Conservation (phyloP, 2,797 vertebrate species). For the Naso thynnoides region DNA sequence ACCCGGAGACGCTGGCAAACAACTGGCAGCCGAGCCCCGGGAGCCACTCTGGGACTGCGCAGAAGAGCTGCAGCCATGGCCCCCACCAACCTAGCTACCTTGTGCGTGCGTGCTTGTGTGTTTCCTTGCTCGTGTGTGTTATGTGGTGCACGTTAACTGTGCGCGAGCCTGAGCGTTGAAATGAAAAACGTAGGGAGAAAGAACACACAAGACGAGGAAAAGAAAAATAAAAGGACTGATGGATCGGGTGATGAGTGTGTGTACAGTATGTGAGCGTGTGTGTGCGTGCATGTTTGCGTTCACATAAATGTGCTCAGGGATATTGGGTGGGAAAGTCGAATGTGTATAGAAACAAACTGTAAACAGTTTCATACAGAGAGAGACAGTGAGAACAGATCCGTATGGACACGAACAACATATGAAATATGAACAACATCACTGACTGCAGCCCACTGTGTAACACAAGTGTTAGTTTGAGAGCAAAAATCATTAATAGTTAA, state of each 20-base stretch:
- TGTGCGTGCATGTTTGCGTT: conserved; percentile 33
- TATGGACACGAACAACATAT: conserved; percentile 59
- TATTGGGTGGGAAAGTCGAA: conserved; percentile 69
- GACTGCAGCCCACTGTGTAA: conserved; percentile 65
- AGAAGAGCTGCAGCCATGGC: conserved; percentile 80
- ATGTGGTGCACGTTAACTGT: conserved; percentile 47
- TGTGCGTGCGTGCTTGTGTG: conserved; percentile 53
- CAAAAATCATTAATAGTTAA: conserved; percentile 78
- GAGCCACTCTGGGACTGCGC: conserved; percentile 93
- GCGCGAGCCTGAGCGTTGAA: conserved; percentile 38
- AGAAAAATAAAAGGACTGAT: conserved; percentile 44
- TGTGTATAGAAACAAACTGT: conserved; percentile 44
- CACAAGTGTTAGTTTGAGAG: conserved; percentile 69
- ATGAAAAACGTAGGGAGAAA: conserved; percentile 52
- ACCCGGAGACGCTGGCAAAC: conserved; percentile 98
- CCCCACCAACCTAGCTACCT: conserved; percentile 81
- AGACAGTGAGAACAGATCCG: conserved; percentile 52
- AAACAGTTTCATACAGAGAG: conserved; percentile 54
- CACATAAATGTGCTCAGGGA: conserved; percentile 39
- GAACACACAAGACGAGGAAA: conserved; percentile 61
- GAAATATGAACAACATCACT: conserved; percentile 71
- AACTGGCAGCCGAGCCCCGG: conserved; percentile 98
- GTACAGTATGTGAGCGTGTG: conserved; percentile 29
- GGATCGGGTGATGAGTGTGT: conserved; percentile 56
- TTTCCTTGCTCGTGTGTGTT: conserved; percentile 53